Evolutionary conservation across 2,113 vertebrate genomes (phyloP), one percentile per base, ranked within the genome.

Genomic region (Dipodomys spectabilis): DNA sequence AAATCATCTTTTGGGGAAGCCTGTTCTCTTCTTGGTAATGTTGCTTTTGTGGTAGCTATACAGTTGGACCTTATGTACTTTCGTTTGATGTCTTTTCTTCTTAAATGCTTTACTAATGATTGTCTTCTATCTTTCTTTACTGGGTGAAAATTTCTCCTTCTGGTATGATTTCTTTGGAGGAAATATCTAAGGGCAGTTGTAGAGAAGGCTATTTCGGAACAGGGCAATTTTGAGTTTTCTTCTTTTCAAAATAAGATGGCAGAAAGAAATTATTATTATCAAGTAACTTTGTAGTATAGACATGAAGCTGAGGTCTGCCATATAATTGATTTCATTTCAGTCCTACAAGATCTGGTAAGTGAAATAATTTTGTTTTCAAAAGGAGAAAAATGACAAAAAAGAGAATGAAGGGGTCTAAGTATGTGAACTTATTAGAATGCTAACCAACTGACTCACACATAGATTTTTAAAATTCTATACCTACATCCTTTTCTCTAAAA

Each of bases 311-410:
- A 89, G 5, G 49, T 80, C 92, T 28, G 22, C 18, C 22, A 22
- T 27, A 95, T 2, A 67, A 32, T 67, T 25, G 11, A 83, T 39
- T 4, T 64, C 35, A 78, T 39, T 83, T 60, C 27, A 83, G 39
- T 18, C 45, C 39, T 81, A n/a, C 4, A 89, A 74, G n/a, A 32
- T 39, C 8, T 81, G 82, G 0, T 53, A 82, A 82, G 23, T 60
- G 13, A 79, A 8, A 75, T 62, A 69, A 75, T 22, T 82, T 93
- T 91, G 74, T 3, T 28, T 91, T 95, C 28, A 35, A 64, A 85
- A 82, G 18, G 39, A 74, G 82, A 86, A 93, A 39, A 7, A 2
- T 45, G 35, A 15, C 10, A 87, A n/a, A 82, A 67, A 9, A 65
- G 82, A 86, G 18, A 81, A 91, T 74, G 20, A 78, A 80, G 44